phyloP scores from a whole-genome alignment of 2,113 vertebrate species.

The Chiloscyllium plagiosum region DNA sequence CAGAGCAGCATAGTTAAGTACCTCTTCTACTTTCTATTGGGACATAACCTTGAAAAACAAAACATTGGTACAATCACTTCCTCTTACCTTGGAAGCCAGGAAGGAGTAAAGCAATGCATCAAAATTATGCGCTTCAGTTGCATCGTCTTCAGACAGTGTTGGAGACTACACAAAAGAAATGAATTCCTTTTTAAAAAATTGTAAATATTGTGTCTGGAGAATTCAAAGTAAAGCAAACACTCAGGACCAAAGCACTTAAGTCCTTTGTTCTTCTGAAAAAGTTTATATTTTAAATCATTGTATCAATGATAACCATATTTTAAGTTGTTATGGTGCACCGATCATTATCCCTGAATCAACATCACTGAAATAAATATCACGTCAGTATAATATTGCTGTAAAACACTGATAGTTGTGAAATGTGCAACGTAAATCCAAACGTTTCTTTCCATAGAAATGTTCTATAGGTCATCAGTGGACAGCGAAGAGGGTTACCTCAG shows the following conservation, averaged over 20 bases:
- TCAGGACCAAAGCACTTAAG: neutral
- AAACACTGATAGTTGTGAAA: neutral
- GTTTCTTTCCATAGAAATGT: neutral
- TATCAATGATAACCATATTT: too few relatives aligned
- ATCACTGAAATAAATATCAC: neutral
- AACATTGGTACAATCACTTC: neutral
- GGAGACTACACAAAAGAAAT: neutral
- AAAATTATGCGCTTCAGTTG: neutral
- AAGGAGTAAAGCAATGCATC: neutral
- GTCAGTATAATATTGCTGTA: neutral
- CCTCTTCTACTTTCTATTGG: neutral
- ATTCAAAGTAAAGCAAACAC: too few relatives aligned
- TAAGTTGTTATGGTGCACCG: neutral
- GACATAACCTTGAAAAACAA: neutral
- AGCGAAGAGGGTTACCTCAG: too few relatives aligned
- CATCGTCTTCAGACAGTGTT: neutral
- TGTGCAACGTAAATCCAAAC: neutral
- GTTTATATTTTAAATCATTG: neutral
- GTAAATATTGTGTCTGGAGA: neutral
- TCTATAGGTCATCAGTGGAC: neutral
- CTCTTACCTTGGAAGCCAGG: neutral
- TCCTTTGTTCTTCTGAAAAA: neutral
- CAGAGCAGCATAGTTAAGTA: neutral
- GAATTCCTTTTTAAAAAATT: neutral
- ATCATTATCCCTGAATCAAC: neutral